A percentile compares a stretch with the other conserved stretches of the same genome.
Evolutionary conservation across 2,888 invertebrate species (phyloP).

Genomic region (Acanthosepion pharaonis): DNA sequence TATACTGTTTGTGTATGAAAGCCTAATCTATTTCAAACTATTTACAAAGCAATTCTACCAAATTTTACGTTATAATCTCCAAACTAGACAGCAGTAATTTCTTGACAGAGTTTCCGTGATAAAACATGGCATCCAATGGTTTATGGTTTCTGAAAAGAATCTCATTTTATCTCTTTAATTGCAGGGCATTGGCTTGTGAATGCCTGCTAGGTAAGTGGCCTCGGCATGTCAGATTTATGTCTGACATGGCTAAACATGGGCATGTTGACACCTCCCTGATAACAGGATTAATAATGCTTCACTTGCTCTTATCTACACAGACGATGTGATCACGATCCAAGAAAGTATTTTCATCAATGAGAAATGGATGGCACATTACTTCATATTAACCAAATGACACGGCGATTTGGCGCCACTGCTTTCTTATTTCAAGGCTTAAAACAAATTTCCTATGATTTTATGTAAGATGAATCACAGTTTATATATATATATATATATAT

Average conservation of each 20-base stretch:
- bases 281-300: background rate
- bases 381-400: background rate
- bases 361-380: background rate
- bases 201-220: constrained; percentile 20
- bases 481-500: too few relatives aligned
- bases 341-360: background rate
- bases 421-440: too few relatives aligned
- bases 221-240: background rate
- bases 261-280: constrained; percentile 11
- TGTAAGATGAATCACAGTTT: too few relatives aligned
- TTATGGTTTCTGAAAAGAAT: background rate
- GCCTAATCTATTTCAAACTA: background rate
- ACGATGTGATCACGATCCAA: background rate
- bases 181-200: background rate
- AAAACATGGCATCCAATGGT: background rate
- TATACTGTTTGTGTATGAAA: too few relatives aligned
- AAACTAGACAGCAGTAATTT: background rate
- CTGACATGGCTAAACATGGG: background rate
- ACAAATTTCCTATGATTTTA: too few relatives aligned
- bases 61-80: background rate
- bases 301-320: background rate
- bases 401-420: background rate
- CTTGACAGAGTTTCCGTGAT: background rate
- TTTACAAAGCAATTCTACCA: background rate
- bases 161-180: background rate